Conservation (phyloP, 2,113 vertebrate genomes). For the Isurus oxyrinchus region DNA sequence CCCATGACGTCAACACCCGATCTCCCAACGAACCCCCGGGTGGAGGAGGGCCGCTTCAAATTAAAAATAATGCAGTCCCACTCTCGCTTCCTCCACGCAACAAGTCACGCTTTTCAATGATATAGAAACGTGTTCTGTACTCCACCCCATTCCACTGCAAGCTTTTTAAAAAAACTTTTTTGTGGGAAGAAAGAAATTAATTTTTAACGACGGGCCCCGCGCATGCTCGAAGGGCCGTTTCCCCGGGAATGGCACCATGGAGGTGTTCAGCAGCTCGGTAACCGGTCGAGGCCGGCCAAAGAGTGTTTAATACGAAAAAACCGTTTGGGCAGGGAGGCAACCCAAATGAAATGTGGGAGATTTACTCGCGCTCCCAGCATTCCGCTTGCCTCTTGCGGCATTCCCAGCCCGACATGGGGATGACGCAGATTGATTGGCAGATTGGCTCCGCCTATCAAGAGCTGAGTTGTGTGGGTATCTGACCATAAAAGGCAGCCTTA, state of each 20-base stretch:
- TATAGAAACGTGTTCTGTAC: not conserved
- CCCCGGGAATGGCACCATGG: not conserved
- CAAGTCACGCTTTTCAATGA: not conserved
- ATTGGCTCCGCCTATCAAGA: constrained; percentile 57
- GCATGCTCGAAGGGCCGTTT: not conserved
- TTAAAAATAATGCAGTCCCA: not conserved
- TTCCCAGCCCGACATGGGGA: not conserved
- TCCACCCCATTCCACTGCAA: not conserved
- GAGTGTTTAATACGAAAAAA: not conserved
- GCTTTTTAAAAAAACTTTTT: not conserved
- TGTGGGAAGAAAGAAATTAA: not conserved
- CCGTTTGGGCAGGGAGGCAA: no score
- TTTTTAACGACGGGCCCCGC: not conserved
- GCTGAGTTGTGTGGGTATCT: constrained; percentile 59
- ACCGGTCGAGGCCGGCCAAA: not conserved
- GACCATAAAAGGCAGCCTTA: constrained; percentile 6
- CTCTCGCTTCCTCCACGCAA: not conserved
- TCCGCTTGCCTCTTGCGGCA: not conserved
- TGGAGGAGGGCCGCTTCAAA: not conserved
- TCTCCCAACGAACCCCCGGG: no score
- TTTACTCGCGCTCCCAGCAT: not conserved
- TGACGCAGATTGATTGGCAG: constrained; percentile 56
- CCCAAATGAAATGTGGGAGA: no score
- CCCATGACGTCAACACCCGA: no score
- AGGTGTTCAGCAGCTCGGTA: not conserved